Evolutionary conservation across 2,113 vertebrate species (phyloP), one percentile per base, ranked within the genome.

Genomic region (Hippocampus zosterae): DNA sequence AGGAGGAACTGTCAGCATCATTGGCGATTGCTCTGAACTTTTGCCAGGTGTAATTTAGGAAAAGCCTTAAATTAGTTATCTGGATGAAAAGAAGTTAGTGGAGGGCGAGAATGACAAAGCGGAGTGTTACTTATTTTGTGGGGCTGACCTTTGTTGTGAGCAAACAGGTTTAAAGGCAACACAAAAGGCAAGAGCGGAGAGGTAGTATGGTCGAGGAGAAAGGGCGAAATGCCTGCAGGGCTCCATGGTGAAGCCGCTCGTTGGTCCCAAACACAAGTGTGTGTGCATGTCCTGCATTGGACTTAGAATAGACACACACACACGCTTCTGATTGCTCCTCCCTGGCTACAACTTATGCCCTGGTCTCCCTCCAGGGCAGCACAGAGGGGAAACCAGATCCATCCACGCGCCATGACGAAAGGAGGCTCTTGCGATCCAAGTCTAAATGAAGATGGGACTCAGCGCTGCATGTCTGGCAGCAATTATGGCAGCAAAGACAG

Each of bases 171-270:
- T 87, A 81, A 80, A 78, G 25, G 66, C 41, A 8, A 72, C 75
- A 88, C 88, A 88, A 90, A 86, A 76, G 72, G 72, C 83, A 84
- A 80, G 86, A 90, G 89, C 88, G 85, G 86, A 88, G 80, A 90
- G 80, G 77, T 75, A 72, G 79, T 77, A 71, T 12, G 66, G 67
- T 62, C 72, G 77, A 75, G 81, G 83, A 78, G 81, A 82, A 62
- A 68, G 60, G 70, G 27, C 57, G 16, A 82, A 74, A 87, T 90
- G 87, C 90, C 85, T 90, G 67, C 2, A 48, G 81, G 84, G 81
- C 76, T 79, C 90, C 88, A 88, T 91, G 90, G 88, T 84, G 74
- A 90, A 85, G 82, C 63, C 75, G 76, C 77, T 85, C 77, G 85
- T 82, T 72, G 48, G 75, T 55, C 78, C 55, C 75, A 74, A 60